Evolutionary conservation across 2,888 invertebrate species (phyloP).

Genomic region (Aspidiotus destructor): DNA sequence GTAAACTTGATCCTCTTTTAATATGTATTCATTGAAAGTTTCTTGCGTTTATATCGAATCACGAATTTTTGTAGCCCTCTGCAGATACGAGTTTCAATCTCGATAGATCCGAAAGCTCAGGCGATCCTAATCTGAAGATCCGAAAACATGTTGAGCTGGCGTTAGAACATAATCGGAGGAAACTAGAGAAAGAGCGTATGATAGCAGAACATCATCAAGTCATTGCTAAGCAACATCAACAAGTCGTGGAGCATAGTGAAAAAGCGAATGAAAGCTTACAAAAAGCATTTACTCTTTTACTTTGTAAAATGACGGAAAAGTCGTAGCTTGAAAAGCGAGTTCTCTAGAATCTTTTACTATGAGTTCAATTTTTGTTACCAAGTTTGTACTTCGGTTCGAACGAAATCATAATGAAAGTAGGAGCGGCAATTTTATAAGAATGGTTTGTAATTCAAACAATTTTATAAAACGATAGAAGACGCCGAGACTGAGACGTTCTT

Average conservation of each 20-base stretch:
- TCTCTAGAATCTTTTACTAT: no score
- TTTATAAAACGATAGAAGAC: no score
- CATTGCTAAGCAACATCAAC: slow-evolving; percentile 16
- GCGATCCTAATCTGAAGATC: slow-evolving; percentile 15
- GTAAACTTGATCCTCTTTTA: background rate
- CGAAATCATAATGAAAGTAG: no score
- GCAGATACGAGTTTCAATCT: slow-evolving; percentile 10
- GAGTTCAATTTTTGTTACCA: no score
- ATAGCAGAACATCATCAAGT: slow-evolving; percentile 21
- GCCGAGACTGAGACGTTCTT: no score
- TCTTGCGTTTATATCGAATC: background rate
- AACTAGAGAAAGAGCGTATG: slow-evolving; percentile 16
- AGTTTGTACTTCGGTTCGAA: no score
- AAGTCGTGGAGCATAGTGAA: slow-evolving; percentile 13
- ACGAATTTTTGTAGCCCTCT: slow-evolving; percentile 16
- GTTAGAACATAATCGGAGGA: slow-evolving; percentile 15
- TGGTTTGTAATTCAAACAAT: no score
- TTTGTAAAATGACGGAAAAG: slow-evolving; percentile 17
- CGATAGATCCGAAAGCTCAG: slow-evolving; percentile 4
- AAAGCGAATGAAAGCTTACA: slow-evolving; percentile 22
- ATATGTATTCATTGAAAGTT: background rate
- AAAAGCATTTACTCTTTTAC: slow-evolving; percentile 18
- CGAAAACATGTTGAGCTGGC: slow-evolving; percentile 26
- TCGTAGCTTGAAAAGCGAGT: background rate
- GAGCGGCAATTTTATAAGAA: no score